A percentile compares a stretch with the other conserved stretches of the same genome.
Evolutionary conservation across 2,797 vertebrate species (phyloP).

Genomic region (Gouania willdenowi): DNA sequence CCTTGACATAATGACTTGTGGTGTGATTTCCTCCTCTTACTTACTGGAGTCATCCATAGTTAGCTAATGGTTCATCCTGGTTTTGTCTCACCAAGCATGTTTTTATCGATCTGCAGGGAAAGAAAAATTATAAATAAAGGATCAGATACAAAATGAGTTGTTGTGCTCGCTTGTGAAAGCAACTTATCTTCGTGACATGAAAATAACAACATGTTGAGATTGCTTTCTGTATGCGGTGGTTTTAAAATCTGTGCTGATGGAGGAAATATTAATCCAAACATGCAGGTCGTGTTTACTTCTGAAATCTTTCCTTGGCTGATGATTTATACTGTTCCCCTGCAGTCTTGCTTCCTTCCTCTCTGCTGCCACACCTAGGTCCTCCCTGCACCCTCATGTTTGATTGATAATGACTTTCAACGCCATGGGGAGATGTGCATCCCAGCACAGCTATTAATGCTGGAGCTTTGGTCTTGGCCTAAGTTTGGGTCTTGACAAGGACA

Average conservation of each 20-base stretch:
- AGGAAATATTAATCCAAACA: conserved; percentile 22
- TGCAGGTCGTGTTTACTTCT: conserved; percentile 37
- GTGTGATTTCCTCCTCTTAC: conserved; percentile 35
- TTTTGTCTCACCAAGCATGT: conserved; percentile 14
- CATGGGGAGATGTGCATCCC: conserved; percentile 54
- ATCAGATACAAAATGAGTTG: too few relatives aligned
- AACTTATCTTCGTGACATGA: conserved; percentile 2
- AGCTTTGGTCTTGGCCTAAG: conserved; percentile 35
- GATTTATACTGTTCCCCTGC: conserved; percentile 39
- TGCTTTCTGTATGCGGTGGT: background rate
- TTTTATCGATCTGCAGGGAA: conserved; percentile 35
- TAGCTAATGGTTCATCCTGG: conserved; percentile 18
- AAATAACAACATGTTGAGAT: conserved; percentile 15
- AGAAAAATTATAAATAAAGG: conserved; percentile 8
- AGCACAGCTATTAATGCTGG: conserved; percentile 46
- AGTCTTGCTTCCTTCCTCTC: conserved; percentile 42
- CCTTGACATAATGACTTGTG: conserved; percentile 38
- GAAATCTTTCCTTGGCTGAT: conserved; percentile 21
- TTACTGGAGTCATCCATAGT: conserved; percentile 57
- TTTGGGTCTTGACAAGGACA: conserved; percentile 65
- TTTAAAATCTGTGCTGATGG: conserved; percentile 1
- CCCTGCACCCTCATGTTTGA: conserved; percentile 53
- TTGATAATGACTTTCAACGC: conserved; percentile 67
- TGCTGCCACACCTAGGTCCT: conserved; percentile 55
- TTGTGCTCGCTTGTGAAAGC: conserved; percentile 5